phyloP scores from a whole-genome alignment of 2,113 vertebrate species.

The Enhydra lutris region DNA sequence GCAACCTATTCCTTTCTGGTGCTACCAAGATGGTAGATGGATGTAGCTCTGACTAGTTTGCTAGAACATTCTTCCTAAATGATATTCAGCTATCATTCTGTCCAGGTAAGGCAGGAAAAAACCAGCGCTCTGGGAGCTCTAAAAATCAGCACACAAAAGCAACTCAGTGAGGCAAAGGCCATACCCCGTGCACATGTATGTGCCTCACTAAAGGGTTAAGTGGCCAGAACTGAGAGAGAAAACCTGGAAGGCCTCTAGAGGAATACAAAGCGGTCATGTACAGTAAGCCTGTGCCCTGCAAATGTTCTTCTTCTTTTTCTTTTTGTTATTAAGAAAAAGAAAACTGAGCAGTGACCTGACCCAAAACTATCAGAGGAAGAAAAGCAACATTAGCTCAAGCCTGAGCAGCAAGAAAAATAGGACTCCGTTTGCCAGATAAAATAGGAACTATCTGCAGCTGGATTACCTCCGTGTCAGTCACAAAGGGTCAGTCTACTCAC shows the following conservation, averaged over 20 bases:
- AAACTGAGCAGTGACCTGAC: conserved; percentile 22
- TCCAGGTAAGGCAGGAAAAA: background rate
- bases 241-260: background rate
- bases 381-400: conserved; percentile 23
- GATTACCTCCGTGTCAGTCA: background rate
- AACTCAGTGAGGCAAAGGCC: background rate
- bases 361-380: conserved; percentile 28
- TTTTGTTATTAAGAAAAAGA: conserved; percentile 3
- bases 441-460: conserved; percentile 22
- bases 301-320: background rate
- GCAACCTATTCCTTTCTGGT: background rate
- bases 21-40: background rate
- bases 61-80: background rate
- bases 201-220: background rate
- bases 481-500: background rate
- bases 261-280: background rate
- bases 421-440: conserved; percentile 50
- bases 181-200: fast-evolving
- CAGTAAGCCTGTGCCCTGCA: background rate
- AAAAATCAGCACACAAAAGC: background rate
- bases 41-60: background rate
- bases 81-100: background rate
- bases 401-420: conserved; percentile 25
- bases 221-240: background rate
- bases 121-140: background rate